Percentiles rank a stretch among this genome's conserved stretches.
Conservation (phyloP, 2,113 vertebrate genomes). For the Verasper variegatus region DNA sequence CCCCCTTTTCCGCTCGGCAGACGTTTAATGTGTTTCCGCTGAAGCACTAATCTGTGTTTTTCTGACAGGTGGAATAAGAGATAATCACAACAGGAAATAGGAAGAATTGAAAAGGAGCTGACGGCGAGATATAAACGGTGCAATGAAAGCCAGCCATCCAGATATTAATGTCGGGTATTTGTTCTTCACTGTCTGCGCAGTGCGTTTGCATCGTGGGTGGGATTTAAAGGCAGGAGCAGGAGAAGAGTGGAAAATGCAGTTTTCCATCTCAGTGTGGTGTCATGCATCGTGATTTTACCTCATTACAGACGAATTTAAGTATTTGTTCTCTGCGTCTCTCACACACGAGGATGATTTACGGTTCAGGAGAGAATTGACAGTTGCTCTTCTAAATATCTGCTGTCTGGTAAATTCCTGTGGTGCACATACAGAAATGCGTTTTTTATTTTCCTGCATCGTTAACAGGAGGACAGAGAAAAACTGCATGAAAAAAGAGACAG, state of each 20-base stretch:
- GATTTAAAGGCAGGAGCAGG: not conserved
- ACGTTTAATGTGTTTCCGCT: conserved; percentile 35
- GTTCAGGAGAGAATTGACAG: not conserved
- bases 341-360: not conserved
- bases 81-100: conserved; percentile 19
- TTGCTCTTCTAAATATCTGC: not conserved
- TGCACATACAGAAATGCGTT: not conserved
- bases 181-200: not conserved
- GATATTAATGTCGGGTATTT: conserved; percentile 23
- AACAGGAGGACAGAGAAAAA: not conserved
- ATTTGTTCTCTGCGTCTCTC: not conserved
- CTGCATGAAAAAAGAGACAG: no score
- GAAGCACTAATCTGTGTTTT: conserved; percentile 24
- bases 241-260: not conserved
- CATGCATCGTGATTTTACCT: not conserved
- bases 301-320: not conserved
- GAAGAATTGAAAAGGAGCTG: conserved; percentile 1
- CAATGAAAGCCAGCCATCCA: conserved; percentile 21
- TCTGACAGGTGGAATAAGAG: conserved; percentile 23
- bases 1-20: not conserved
- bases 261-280: not conserved
- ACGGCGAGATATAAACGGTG: conserved; percentile 11
- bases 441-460: not conserved
- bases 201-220: not conserved
- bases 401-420: not conserved